A percentile compares a stretch with the other conserved stretches of the same genome.
Evolutionary conservation across 2,888 invertebrate genomes (phyloP).

Genomic region (Lypha dubia): DNA sequence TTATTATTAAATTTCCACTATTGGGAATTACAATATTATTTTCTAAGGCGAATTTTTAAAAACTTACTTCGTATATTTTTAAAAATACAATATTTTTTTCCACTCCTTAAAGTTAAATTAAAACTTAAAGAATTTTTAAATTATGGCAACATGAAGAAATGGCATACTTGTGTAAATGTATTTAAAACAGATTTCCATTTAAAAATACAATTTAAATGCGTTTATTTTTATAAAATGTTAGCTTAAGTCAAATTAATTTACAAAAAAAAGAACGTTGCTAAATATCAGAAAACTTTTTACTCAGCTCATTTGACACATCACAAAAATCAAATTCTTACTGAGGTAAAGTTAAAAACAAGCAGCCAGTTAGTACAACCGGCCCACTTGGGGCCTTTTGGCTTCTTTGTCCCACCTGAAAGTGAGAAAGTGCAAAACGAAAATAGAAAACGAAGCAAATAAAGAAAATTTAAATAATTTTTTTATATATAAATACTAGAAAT

Average conservation of each 20-base stretch:
- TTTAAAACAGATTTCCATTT: conserved; percentile 5
- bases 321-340: no score
- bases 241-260: conserved; percentile 2
- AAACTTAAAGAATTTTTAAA: neutral
- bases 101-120: neutral
- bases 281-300: neutral
- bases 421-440: no score
- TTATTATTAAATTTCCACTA: neutral
- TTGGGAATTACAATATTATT: neutral
- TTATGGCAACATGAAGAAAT: conserved; percentile 69
- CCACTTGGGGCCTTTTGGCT: no score
- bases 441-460: no score
- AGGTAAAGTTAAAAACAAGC: no score
- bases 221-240: conserved; percentile 6
- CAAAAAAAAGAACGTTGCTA: neutral
- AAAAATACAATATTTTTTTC: neutral
- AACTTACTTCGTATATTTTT: neutral
- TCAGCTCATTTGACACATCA: neutral
- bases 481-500: no score
- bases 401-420: no score
- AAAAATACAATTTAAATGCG: conserved; percentile 31
- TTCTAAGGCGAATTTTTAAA: neutral
- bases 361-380: no score
- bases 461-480: no score
- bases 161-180: conserved; percentile 16